Percentiles rank a stretch among this genome's conserved stretches.
Evolutionary conservation across 2,797 vertebrate genomes (phyloP).

Genomic region (Acanthis flammea): DNA sequence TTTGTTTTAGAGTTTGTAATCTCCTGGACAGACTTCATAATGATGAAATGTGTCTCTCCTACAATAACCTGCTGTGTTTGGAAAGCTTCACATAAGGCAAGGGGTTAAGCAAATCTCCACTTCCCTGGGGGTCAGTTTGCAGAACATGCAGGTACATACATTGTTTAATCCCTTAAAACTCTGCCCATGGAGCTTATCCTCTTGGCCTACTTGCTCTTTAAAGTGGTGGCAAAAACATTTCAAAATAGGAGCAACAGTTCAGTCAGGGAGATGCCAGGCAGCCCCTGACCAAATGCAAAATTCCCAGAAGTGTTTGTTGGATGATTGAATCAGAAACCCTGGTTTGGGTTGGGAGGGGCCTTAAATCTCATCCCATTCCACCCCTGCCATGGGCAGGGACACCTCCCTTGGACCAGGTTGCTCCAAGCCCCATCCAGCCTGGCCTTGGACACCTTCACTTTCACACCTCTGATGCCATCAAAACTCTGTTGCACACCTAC

Average conservation of each 20-base stretch:
- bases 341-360: neutral
- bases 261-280: neutral
- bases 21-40: constrained; percentile 49
- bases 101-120: constrained; percentile 7
- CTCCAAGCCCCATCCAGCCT: neutral
- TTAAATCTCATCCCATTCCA: neutral
- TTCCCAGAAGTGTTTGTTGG: neutral
- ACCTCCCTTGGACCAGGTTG: neutral
- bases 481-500: neutral
- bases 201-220: neutral
- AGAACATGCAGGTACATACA: neutral
- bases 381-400: neutral
- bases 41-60: constrained; percentile 6
- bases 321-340: neutral
- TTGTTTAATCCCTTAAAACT: neutral
- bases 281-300: neutral
- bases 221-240: neutral
- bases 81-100: neutral
- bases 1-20: constrained; percentile 50
- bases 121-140: neutral
- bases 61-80: constrained; percentile 30
- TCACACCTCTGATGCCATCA: neutral
- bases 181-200: neutral
- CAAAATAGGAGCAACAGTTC: neutral
- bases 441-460: neutral